These are phyloP conservation scores for Helostoma temminkii DNA, from an alignment of 2,797 vertebrate species.

Conservation along the genomic window DNA sequence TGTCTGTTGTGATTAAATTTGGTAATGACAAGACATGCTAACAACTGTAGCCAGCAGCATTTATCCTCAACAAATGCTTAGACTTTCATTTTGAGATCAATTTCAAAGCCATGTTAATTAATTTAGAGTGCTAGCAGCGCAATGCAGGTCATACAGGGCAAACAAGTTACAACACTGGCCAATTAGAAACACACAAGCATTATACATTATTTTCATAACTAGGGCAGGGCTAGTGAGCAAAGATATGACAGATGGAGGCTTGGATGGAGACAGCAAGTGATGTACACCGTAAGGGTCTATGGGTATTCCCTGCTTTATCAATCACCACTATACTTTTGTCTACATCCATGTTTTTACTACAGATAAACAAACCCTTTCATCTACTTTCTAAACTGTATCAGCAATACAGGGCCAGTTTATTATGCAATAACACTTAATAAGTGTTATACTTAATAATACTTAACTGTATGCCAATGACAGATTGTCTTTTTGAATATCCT, in stretches of 20 bases:
- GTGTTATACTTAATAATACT: constrained; percentile 46
- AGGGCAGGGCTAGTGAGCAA: constrained; percentile 48
- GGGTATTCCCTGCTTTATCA: constrained; percentile 32
- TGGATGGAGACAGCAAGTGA: constrained; percentile 39
- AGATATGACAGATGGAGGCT: constrained; percentile 62
- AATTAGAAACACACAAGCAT: constrained; percentile 79
- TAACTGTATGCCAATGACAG: constrained; percentile 59
- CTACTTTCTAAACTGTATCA: constrained; percentile 39
- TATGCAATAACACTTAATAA: constrained; percentile 54
- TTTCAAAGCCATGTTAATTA: constrained; percentile 83
- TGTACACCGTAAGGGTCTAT: constrained; percentile 16
- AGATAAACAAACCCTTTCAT: constrained; percentile 48
- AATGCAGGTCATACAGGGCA: constrained; percentile 84
- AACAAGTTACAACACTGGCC: constrained; percentile 82
- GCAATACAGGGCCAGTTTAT: constrained; percentile 29
- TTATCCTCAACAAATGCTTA: constrained; percentile 75
- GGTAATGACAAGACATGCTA: constrained; percentile 70
- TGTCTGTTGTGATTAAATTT: constrained; percentile 69
- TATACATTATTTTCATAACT: constrained; percentile 68
- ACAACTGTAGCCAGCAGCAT: constrained; percentile 75
- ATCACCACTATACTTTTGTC: constrained; percentile 40
- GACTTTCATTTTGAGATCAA: constrained; percentile 82
- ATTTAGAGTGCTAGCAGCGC: constrained; percentile 82
- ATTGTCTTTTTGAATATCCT: constrained; percentile 71
- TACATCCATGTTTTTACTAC: constrained; percentile 20